Base-by-base conservation (phyloP, 2,888 invertebrate genomes). In the Zygogramma bicolorata region DNA sequence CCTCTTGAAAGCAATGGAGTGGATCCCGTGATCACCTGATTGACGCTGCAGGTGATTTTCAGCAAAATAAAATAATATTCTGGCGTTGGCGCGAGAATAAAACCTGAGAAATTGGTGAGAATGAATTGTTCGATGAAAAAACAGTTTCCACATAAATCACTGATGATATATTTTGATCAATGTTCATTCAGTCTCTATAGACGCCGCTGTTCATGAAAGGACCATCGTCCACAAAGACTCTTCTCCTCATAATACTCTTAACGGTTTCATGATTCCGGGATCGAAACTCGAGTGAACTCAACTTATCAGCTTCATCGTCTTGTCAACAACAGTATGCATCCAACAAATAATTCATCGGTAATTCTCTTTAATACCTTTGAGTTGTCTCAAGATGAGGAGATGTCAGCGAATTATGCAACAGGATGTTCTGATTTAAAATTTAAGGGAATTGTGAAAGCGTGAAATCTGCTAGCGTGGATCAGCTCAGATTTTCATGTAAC, bases 261-360 rank as follows among this genome's bases (percentile, higher is more conserved):
- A 65, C 62, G 27, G 61, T 73, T 61, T 68, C 60, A 73, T 73
- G 69, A 69, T 66, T 65, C 49, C 69, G 27, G 69, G 72, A 73
- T 73, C n/a, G 60, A 49, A 69, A 65, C 57, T 62, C 68, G 15
- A 58, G 65, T 40, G 71, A 46, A 46, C 61, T 69, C 68, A 53
- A 65, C 42, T 68, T 75, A 66, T 72, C 71, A 69, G 71, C 68
- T 73, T 68, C 71, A 75, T 65, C 67, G 72, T 65, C 75, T 77
- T 75, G 77, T 76, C 77, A 78, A 75, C 78, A 75, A 68, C 76
- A 62, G 70, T 72, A 71, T 67, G 71, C 72, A 58, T 57, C 69
- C 62, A 75, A 75, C 78, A 74, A 78, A 78, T 77, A 76, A 77
- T 77, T 77, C 76, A 78, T 78, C 73, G 75, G 77, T 77, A 78